These are phyloP conservation scores for Mastomys coucha DNA, from an alignment of 2,113 vertebrate genomes.

Conservation along the genomic window DNA sequence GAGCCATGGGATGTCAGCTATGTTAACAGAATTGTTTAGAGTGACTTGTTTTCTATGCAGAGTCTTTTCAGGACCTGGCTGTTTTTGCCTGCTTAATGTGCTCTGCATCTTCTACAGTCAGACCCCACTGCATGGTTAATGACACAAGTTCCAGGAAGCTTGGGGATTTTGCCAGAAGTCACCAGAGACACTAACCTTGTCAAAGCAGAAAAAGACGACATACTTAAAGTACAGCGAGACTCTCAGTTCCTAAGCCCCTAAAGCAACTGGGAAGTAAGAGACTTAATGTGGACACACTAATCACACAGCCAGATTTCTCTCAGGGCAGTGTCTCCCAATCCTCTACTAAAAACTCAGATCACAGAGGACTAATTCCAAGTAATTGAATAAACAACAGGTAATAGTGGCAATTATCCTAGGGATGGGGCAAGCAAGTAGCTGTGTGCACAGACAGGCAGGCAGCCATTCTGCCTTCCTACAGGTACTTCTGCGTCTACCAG, in stretches of 20 bases:
- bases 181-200: conserved; percentile 67
- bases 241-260: conserved; percentile 53
- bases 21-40: conserved; percentile 59
- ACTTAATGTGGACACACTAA: conserved; percentile 24
- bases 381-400: conserved; percentile 83
- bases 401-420: conserved; percentile 80
- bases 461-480: conserved; percentile 69
- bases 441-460: conserved; percentile 59
- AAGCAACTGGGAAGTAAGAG: conserved; percentile 26
- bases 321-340: conserved; percentile 73
- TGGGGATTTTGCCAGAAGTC: conserved; percentile 51
- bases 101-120: conserved; percentile 63
- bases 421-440: conserved; percentile 70
- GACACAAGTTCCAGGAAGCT: conserved; percentile 68
- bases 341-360: conserved; percentile 79
- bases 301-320: conserved; percentile 59
- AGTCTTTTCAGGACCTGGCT: not conserved
- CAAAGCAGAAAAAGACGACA: conserved; percentile 73
- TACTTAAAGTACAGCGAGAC: conserved; percentile 25
- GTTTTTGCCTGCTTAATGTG: conserved; percentile 35
- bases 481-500: conserved; percentile 75
- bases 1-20: not conserved
- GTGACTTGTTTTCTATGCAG: conserved; percentile 34
- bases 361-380: conserved; percentile 80
- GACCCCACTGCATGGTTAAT: conserved; percentile 55